Evolutionary conservation across 2,797 vertebrate genomes (phyloP).

Genomic region (Cirrhinus molitorella): DNA sequence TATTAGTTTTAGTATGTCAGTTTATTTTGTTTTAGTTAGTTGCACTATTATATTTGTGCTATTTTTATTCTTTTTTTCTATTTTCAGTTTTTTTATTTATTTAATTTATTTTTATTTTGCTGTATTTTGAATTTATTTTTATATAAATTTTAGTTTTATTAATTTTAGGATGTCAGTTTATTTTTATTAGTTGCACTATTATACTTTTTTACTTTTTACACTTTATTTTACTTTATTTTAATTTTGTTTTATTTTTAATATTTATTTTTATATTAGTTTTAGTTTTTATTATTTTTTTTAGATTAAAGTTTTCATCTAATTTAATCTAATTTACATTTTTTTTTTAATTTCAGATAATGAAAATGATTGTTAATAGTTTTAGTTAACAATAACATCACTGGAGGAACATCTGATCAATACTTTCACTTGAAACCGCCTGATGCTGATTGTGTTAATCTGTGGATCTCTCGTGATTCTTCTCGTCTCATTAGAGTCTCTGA

Average conservation of each 20-base stretch:
- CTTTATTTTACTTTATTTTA: no score
- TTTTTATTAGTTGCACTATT: background rate
- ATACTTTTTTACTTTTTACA: background rate
- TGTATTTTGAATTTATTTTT: no score
- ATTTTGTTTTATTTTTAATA: background rate
- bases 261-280: background rate
- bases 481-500: slow-evolving; percentile 42
- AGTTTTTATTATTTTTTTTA: background rate
- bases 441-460: slow-evolving; percentile 14
- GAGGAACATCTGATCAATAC: background rate
- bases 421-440: background rate
- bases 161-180: no score
- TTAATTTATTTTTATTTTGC: no score
- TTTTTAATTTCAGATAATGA: background rate
- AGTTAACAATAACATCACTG: background rate
- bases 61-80: no score
- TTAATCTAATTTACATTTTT: background rate
- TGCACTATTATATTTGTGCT: no score
- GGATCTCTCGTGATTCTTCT: slow-evolving; percentile 18
- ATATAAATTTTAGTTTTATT: no score
- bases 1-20: background rate
- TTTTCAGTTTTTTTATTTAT: no score
- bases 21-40: background rate
- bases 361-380: background rate
- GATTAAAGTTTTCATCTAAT: background rate